Percentiles rank a stretch among this genome's conserved stretches.
phyloP scores from a whole-genome alignment of 1,140 invertebrate species.

The Megalopta genalis region DNA sequence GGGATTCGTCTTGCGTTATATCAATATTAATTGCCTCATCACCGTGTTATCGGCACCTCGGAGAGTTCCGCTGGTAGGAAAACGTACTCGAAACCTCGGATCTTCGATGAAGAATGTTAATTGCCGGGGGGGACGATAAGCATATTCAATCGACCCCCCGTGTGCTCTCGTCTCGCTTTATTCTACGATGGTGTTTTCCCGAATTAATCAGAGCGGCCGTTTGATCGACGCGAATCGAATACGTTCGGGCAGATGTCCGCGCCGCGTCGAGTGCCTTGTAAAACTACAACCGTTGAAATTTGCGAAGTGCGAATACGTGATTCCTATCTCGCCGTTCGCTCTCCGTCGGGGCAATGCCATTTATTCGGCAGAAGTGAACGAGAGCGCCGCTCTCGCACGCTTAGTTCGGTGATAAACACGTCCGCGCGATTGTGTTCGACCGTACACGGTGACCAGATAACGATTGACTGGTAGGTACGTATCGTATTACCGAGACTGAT shows the following conservation, averaged over 20 bases:
- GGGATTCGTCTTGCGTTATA: slow-evolving; percentile 22
- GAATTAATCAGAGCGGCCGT: background rate
- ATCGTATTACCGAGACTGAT: slow-evolving; percentile 38
- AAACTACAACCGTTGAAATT: slow-evolving; percentile 15
- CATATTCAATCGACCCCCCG: background rate
- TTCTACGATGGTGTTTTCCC: background rate
- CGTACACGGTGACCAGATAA: slow-evolving; percentile 44
- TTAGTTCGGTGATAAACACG: slow-evolving; percentile 45
- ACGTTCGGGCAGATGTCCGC: background rate
- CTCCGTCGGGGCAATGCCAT: slow-evolving; percentile 23
- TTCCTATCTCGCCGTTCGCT: background rate
- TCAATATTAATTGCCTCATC: slow-evolving; percentile 63
- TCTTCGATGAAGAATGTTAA: background rate
- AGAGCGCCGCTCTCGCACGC: slow-evolving; percentile 19
- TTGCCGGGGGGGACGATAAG: slow-evolving; percentile 8
- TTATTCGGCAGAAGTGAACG: slow-evolving; percentile 43
- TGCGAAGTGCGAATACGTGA: background rate
- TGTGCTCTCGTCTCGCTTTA: background rate
- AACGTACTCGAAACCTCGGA: background rate
- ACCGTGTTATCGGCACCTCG: slow-evolving; percentile 56
- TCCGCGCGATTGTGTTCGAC: background rate
- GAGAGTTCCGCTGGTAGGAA: slow-evolving; percentile 34
- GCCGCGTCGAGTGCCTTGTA: background rate
- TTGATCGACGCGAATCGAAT: background rate
- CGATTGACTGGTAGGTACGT: slow-evolving; percentile 12